These are phyloP conservation scores for Toxotes lorentzi DNA, from an alignment of 2,797 vertebrate species.

Conservation along the genomic window DNA sequence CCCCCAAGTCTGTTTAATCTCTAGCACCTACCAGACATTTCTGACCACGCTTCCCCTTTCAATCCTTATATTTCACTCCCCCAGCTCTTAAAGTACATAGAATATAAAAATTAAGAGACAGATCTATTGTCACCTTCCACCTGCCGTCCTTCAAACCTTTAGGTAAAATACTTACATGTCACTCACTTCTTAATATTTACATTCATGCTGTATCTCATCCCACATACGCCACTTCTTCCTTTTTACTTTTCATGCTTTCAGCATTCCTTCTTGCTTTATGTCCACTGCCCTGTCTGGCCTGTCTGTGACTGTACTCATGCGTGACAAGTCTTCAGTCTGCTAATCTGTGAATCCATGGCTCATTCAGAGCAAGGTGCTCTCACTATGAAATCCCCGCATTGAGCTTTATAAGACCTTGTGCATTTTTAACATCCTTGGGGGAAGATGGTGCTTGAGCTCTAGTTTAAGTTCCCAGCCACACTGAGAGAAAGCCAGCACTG, in stretches of 20 bases:
- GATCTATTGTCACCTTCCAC: background rate
- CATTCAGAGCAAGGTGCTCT: constrained; percentile 29
- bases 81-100: background rate
- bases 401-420: constrained; percentile 23
- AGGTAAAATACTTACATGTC: background rate
- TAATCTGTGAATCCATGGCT: constrained; percentile 35
- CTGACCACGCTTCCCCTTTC: background rate
- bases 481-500: constrained; percentile 3
- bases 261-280: constrained; percentile 4
- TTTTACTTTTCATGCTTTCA: constrained; percentile 17
- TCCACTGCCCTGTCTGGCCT: background rate
- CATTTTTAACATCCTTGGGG: constrained; percentile 14
- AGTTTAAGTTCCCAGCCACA: constrained; percentile 22
- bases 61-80: background rate
- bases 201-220: background rate
- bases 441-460: constrained; percentile 2
- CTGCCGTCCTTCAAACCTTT: constrained; percentile 1
- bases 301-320: constrained; percentile 3
- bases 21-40: background rate
- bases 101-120: background rate
- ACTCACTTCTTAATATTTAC: background rate
- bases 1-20: constrained; percentile 9
- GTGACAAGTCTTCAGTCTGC: constrained; percentile 17
- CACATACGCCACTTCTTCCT: background rate
- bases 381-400: constrained; percentile 19